Percentiles rank a stretch among this genome's conserved stretches.
Evolutionary conservation across 2,888 invertebrate species (phyloP).

Genomic region (Tetheella fluctuosa): DNA sequence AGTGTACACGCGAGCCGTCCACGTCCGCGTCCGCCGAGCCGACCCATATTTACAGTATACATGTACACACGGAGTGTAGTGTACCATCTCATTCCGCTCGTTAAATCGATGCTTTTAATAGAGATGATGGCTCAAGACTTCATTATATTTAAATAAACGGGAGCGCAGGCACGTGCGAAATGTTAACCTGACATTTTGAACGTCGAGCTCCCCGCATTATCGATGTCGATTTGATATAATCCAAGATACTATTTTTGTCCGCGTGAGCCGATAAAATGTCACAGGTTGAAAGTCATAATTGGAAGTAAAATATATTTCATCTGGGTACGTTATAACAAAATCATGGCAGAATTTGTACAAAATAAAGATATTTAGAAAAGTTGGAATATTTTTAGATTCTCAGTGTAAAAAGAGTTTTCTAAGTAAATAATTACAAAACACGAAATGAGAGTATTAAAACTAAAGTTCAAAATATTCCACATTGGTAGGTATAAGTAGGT

Average conservation of each 20-base stretch:
- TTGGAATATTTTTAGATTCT: too few species aligned
- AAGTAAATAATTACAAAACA: too few species aligned
- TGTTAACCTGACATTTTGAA: conserved; percentile 60
- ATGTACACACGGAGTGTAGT: conserved; percentile 34
- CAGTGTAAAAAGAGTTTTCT: too few species aligned
- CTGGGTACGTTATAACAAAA: too few species aligned
- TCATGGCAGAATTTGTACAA: too few species aligned
- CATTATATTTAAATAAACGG: conserved; percentile 66
- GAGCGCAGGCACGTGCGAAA: conserved; percentile 57
- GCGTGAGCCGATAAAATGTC: conserved; percentile 31
- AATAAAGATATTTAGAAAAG: too few species aligned
- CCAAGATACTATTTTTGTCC: conserved; percentile 41
- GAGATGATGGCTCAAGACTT: conserved; percentile 70
- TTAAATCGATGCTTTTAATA: conserved; percentile 79
- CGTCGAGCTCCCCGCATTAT: conserved; percentile 34
- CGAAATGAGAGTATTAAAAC: too few species aligned
- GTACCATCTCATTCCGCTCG: conserved; percentile 70
- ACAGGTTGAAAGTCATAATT: conserved; percentile 31
- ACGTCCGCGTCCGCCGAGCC: conserved; percentile 56
- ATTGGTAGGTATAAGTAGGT: too few species aligned
- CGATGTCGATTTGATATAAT: conserved; percentile 30
- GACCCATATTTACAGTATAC: conserved; percentile 64
- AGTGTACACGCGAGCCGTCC: conserved; percentile 47
- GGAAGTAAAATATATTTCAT: conserved; percentile 8
- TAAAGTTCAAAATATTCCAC: too few species aligned